Evolutionary conservation across 2,888 invertebrate genomes (phyloP).

Genomic region (Dryococelus australis): DNA sequence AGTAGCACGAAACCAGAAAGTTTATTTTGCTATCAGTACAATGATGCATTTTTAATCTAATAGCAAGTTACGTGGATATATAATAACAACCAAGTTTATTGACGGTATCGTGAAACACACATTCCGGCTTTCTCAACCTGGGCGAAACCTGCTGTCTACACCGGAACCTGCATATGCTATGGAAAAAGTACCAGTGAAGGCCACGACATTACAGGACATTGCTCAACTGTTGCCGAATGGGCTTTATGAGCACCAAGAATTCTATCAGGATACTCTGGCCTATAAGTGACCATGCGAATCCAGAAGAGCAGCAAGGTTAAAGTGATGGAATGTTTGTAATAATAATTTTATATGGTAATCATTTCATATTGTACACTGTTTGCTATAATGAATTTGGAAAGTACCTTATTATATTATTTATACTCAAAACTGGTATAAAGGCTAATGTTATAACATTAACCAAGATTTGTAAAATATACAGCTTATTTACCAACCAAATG

Average conservation of each 20-base stretch:
- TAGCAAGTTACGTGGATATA: background rate
- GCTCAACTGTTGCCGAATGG: background rate
- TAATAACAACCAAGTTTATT: background rate
- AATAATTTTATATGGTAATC: too few relatives aligned
- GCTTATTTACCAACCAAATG: too few relatives aligned
- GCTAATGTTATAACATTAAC: too few relatives aligned
- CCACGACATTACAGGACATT: background rate
- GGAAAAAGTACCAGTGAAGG: background rate
- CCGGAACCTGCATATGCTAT: background rate
- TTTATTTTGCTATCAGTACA: background rate
- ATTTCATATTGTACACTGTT: too few relatives aligned
- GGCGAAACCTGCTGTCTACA: background rate
- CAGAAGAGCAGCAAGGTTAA: too few relatives aligned
- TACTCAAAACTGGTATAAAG: too few relatives aligned
- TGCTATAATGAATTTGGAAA: too few relatives aligned
- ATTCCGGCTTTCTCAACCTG: background rate
- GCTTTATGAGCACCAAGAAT: background rate
- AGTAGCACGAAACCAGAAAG: background rate
- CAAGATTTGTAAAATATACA: too few relatives aligned
- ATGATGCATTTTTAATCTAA: background rate
- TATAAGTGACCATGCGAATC: too few relatives aligned
- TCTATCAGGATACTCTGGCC: background rate
- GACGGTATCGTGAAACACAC: background rate
- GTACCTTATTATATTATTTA: too few relatives aligned
- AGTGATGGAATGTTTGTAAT: too few relatives aligned